Base-by-base conservation (phyloP, 1,140 invertebrate genomes). In the Neomicropteryx cornuta region DNA sequence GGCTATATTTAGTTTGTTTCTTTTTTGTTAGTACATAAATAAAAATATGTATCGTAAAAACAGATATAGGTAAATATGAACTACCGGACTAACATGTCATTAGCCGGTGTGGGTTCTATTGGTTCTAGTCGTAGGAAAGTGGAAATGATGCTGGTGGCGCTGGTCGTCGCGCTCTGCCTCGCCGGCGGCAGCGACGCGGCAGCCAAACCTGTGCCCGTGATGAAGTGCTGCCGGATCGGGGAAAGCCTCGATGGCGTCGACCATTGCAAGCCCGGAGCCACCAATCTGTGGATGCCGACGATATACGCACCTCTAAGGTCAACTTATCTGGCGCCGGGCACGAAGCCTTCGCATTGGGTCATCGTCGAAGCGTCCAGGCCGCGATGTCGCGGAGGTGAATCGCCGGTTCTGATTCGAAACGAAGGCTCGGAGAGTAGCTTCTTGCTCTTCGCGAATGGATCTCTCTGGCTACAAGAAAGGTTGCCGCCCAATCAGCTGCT, bases 401-500 rank as follows among this genome's bases (percentile, higher is more conserved):
- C 53, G 35, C n/a, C 48, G 51, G 38, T 45, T 36, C 41, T 51
- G 45, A 41, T 55, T 44, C 33, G 66, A 42, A 47, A 58, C 39
- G 49, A 51, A 34, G 44, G 63, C 31, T 37, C 66, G 42, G 53
- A 47, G 33, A 52, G 45, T 13, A 29, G 6, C 3, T 68, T 70
- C 27, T 33, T 73, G 2, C 47, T 75, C 1, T 67, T 75, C 13
- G 71, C 72, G 13, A 72, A 71, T 46, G 79, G 77, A 0, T 69
- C 65, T 0, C 52, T 73, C 13, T 56, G 66, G 28, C 41, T 75
- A 21, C 56, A 71, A 0, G 56, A 68, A n/a, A n/a, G n/a, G n/a
- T n/a, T n/a, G n/a, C n/a, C n/a, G 21, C 55, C 47, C 4, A 41
- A 24, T 0, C 21, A 42, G 4, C 50, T 47, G 2, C 52, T 77